phyloP scores from a whole-genome alignment of 2,888 invertebrate genomes.

The Willowsia nigromaculata region DNA sequence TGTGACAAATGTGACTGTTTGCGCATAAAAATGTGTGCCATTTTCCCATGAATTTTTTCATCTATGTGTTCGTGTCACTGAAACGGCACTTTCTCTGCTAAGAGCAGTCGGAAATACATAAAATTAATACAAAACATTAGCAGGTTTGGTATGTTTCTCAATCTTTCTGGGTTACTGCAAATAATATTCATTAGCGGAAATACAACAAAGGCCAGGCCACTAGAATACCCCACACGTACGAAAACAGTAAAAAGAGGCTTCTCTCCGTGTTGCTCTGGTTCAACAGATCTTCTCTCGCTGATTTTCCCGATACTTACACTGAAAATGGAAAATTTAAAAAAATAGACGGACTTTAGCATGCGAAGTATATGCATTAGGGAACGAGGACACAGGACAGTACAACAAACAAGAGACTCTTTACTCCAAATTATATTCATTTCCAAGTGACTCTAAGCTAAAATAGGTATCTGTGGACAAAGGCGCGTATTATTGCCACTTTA shows the following conservation, averaged over 20 bases:
- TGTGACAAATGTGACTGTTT: conserved; percentile 9
- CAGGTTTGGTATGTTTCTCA: neutral
- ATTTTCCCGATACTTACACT: no score
- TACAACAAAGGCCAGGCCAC: neutral
- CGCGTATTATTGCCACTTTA: conserved; percentile 18
- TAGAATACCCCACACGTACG: neutral
- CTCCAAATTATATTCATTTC: conserved; percentile 4
- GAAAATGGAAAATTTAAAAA: no score
- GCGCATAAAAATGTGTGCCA: neutral
- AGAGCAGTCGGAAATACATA: neutral
- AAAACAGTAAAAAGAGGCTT: no score
- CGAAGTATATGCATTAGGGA: neutral
- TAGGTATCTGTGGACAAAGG: conserved; percentile 24
- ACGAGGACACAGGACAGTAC: neutral
- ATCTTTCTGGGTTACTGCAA: neutral
- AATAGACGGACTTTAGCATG: no score
- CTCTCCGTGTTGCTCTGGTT: no score
- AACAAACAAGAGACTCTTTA: neutral
- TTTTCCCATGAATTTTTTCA: neutral
- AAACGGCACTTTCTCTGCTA: neutral
- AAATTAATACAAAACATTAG: neutral
- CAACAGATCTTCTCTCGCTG: no score
- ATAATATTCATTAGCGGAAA: neutral
- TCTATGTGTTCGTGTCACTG: neutral
- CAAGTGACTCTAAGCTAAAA: neutral